A percentile compares a stretch with the other conserved stretches of the same genome.
phyloP scores from a whole-genome alignment of 2,797 vertebrate species.

The Mastacembelus armatus region DNA sequence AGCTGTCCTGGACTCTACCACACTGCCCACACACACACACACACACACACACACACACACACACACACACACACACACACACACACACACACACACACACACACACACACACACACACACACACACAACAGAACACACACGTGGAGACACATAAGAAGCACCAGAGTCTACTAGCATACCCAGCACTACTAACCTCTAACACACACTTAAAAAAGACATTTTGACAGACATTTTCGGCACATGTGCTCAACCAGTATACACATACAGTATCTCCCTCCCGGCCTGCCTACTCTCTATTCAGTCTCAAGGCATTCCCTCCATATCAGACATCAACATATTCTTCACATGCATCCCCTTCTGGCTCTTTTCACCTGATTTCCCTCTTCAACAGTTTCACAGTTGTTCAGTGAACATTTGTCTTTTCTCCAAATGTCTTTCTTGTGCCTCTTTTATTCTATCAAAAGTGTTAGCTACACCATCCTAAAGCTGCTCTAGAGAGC shows the following conservation, averaged over 20 bases:
- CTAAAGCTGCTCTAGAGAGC: conserved; percentile 11
- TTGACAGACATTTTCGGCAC: conserved; percentile 43
- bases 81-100: conserved; percentile 11
- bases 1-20: conserved; percentile 31
- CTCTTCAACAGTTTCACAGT: conserved; percentile 2
- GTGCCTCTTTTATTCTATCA: not conserved
- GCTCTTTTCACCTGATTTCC: conserved; percentile 3
- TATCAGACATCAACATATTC: conserved; percentile 37
- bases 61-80: conserved; percentile 5
- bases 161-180: not conserved
- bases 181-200: conserved; percentile 16
- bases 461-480: not conserved
- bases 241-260: conserved; percentile 28
- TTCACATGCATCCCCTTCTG: conserved; percentile 23
- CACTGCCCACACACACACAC: conserved; percentile 10
- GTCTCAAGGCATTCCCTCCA: conserved; percentile 42
- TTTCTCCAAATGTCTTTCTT: conserved; percentile 3
- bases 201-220: conserved; percentile 21
- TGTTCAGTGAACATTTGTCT: not conserved
- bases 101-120: conserved; percentile 4
- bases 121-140: too few relatives aligned
- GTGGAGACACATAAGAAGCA: too few relatives aligned
- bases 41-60: conserved; percentile 1
- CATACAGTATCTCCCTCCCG: not conserved
- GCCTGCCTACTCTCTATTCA: conserved; percentile 21